These are phyloP conservation scores for Trachelus tabidus DNA, from an alignment of 2,888 invertebrate species.

Conservation along the genomic window DNA sequence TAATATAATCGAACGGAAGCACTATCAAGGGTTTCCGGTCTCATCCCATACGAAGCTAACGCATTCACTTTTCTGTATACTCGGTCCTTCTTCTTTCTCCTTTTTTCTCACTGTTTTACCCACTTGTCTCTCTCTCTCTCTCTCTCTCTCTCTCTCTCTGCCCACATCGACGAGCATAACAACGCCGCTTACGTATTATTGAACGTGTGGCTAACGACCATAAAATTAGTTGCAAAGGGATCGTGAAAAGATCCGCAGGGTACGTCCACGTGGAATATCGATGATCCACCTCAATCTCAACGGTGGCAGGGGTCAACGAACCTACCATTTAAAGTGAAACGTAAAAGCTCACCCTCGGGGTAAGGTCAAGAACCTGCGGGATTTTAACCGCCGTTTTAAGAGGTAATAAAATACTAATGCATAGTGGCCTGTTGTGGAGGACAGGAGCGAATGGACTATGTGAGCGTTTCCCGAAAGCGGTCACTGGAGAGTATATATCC, in stretches of 20 bases:
- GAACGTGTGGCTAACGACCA: background rate
- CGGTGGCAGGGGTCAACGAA: background rate
- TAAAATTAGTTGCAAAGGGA: constrained; percentile 2
- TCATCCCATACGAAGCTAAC: background rate
- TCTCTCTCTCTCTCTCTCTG: background rate
- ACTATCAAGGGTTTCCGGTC: constrained; percentile 17
- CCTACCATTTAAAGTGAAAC: background rate
- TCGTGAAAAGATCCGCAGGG: background rate
- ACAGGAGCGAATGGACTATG: background rate
- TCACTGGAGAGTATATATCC: background rate
- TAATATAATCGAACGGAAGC: constrained; percentile 15
- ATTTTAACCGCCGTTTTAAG: constrained; percentile 1
- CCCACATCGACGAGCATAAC: background rate
- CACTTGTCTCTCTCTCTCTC: background rate
- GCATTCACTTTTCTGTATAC: background rate
- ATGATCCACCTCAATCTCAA: background rate
- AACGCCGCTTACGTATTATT: background rate
- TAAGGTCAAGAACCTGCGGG: constrained; percentile 2
- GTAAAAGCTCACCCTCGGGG: background rate
- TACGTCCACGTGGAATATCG: background rate
- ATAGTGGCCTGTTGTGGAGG: background rate
- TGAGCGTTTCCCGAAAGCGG: background rate
- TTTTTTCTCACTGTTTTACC: background rate
- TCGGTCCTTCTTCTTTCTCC: constrained; percentile 6
- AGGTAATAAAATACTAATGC: constrained; percentile 7